These are phyloP conservation scores for Leucophenga montana DNA, from an alignment of 2,888 invertebrate species.

Conservation along the genomic window DNA sequence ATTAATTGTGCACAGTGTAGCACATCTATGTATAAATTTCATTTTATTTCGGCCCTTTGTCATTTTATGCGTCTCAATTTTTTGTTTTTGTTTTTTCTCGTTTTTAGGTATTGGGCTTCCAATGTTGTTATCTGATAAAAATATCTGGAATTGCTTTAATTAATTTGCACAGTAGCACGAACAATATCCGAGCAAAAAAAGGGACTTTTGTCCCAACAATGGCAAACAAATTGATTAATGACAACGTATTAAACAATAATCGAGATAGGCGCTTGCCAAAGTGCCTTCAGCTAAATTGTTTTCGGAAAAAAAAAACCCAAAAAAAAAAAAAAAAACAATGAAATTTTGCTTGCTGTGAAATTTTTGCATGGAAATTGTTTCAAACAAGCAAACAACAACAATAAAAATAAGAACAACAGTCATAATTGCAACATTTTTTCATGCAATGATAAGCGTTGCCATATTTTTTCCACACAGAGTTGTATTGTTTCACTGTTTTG, in stretches of 20 bases:
- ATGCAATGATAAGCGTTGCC: not conserved
- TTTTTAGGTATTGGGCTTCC: too few relatives aligned
- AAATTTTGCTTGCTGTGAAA: not conserved
- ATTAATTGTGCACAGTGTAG: constrained; percentile 8
- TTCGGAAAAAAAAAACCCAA: not conserved
- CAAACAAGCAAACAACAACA: constrained; percentile 15
- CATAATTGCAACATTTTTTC: not conserved
- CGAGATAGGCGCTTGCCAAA: constrained; percentile 54
- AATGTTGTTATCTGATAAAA: constrained; percentile 3
- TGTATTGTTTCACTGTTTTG: not conserved
- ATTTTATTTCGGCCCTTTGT: not conserved
- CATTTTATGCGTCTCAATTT: constrained; percentile 5
- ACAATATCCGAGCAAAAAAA: constrained; percentile 13
- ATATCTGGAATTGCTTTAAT: constrained; percentile 40
- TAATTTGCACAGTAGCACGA: constrained; percentile 51
- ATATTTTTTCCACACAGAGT: constrained; percentile 7
- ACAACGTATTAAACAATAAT: constrained; percentile 65
- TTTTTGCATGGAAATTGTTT: not conserved
- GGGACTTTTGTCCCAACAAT: constrained; percentile 45
- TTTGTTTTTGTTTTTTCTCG: too few relatives aligned
- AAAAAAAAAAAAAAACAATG: not conserved
- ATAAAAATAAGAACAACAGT: not conserved
- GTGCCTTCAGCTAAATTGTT: not conserved
- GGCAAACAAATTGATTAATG: constrained; percentile 64
- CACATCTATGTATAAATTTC: not conserved